These are phyloP conservation scores for Choreutis nemorana DNA, from an alignment of 2,888 invertebrate genomes.

Conservation along the genomic window DNA sequence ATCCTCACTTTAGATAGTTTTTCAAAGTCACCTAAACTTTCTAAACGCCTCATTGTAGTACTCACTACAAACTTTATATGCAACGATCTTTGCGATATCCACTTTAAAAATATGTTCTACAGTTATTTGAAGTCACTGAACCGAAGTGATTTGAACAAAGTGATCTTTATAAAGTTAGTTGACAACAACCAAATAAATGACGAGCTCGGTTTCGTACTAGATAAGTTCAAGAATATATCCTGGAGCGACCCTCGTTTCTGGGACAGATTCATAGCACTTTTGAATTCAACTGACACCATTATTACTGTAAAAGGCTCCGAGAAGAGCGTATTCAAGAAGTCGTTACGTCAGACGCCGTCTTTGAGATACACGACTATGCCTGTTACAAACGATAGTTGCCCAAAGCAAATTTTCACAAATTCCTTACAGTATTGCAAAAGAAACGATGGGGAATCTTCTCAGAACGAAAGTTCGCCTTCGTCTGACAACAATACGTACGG, in stretches of 20 bases:
- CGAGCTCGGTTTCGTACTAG: constrained; percentile 50
- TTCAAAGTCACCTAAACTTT: constrained; percentile 54
- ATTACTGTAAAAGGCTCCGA: constrained; percentile 55
- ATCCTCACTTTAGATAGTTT: constrained; percentile 63
- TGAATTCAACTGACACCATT: constrained; percentile 71
- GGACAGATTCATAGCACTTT: constrained; percentile 82
- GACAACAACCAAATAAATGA: constrained; percentile 57
- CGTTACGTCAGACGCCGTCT: constrained; percentile 51
- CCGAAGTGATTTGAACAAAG: constrained; percentile 53
- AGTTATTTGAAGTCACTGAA: constrained; percentile 56
- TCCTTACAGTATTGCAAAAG: constrained; percentile 55
- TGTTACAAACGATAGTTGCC: constrained; percentile 58
- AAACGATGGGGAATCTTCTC: constrained; percentile 58
- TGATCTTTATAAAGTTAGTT: constrained; percentile 53
- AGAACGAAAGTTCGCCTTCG: constrained; percentile 67
- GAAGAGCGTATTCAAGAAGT: constrained; percentile 60
- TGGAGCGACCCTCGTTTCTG: constrained; percentile 86
- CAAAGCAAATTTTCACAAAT: constrained; percentile 64
- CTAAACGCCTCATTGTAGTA: constrained; percentile 64
- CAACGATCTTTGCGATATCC: constrained; percentile 54
- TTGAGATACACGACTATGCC: constrained; percentile 68
- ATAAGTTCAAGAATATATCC: constrained; percentile 71
- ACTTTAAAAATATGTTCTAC: constrained; percentile 59
- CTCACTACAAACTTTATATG: constrained; percentile 67
- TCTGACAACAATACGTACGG: constrained; percentile 68